Evolutionary conservation across 2,113 vertebrate genomes (phyloP), one percentile per base, ranked within the genome.

Genomic region (Eurystomus gularis): DNA sequence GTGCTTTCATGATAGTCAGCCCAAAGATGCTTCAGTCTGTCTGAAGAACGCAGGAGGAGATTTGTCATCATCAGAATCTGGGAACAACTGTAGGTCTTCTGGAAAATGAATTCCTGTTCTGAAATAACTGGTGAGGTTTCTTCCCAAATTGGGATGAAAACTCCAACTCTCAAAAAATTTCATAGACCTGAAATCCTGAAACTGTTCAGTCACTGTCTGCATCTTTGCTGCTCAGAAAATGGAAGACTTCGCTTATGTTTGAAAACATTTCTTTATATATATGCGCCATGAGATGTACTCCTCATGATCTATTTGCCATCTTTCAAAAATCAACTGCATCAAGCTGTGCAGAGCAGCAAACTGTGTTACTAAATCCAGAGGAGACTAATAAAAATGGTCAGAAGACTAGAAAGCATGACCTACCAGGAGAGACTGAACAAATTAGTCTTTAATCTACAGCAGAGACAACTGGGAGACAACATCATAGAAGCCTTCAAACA

Each of bases 321-420:
- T 94, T 88, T 76, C 66, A 72, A 79, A 70, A 94, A 93, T 79
- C 82, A 92, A 76, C 77, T 44, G 44, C 28, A 76, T 48, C 66
- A 82, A 72, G 35, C 44, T 84, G 60, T 54, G 90, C 20, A 65
- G 54, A 80, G 35, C 54, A 84, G 58, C 37, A 86, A 78, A 89
- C 69, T 65, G 25, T 76, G 62, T 70, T 76, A 65, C 42, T 66
- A 77, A 90, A 88, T 76, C 54, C 72, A 94, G 86, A 94, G 39
- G 18, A 94, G 48, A 68, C 42, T 75, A 93, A 89, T 52, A 93
- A 86, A 93, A 93, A 94, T 25, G 1, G 82, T 87, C 65, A 82
- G 78, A 93, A 87, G 52, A 87, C 52, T 79, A 82, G 77, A 87
- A 95, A 96, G 89, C 46, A 58, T 86, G 57, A 94, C 72, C 65